These are phyloP conservation scores for Philopedon plagiatum DNA, from an alignment of 2,888 invertebrate species.

Conservation along the genomic window DNA sequence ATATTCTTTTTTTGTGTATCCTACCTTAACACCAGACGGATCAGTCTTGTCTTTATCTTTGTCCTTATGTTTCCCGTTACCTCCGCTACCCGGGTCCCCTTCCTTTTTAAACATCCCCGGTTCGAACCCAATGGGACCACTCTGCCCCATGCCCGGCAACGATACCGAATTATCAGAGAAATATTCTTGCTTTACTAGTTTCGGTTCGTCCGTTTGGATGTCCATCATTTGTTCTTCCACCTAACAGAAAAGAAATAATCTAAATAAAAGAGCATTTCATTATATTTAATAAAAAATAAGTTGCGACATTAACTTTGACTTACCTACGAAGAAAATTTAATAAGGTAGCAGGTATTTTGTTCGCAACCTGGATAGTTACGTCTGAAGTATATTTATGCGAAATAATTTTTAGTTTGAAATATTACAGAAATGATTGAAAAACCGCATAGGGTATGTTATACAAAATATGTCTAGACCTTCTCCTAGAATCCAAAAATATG, in stretches of 20 bases:
- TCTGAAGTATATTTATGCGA: too few species aligned
- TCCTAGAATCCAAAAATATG: too few species aligned
- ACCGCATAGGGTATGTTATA: too few species aligned
- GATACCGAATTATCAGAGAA: slow-evolving; percentile 87
- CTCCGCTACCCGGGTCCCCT: slow-evolving; percentile 45
- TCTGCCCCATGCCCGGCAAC: slow-evolving; percentile 79
- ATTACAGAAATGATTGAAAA: too few species aligned
- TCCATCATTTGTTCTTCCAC: slow-evolving; percentile 9
- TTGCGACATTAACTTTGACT: too few species aligned
- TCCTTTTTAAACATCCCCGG: slow-evolving; percentile 85
- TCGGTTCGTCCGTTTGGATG: slow-evolving; percentile 50
- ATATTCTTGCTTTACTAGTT: slow-evolving; percentile 74
- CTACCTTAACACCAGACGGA: slow-evolving; percentile 72
- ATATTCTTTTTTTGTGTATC: too few species aligned
- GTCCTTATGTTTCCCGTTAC: slow-evolving; percentile 45
- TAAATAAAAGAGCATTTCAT: not conserved
- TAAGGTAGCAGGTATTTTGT: too few species aligned
- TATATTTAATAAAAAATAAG: not conserved
- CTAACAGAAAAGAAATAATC: not conserved
- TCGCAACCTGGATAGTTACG: too few species aligned
- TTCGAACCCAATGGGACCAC: slow-evolving; percentile 86
- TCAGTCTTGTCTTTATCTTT: slow-evolving; percentile 70
- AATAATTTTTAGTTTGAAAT: too few species aligned
- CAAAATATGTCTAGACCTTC: too few species aligned
- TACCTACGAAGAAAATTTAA: too few species aligned